Evolutionary conservation across 2,113 vertebrate genomes (phyloP).

Genomic region (Salvelinus sp.): DNA sequence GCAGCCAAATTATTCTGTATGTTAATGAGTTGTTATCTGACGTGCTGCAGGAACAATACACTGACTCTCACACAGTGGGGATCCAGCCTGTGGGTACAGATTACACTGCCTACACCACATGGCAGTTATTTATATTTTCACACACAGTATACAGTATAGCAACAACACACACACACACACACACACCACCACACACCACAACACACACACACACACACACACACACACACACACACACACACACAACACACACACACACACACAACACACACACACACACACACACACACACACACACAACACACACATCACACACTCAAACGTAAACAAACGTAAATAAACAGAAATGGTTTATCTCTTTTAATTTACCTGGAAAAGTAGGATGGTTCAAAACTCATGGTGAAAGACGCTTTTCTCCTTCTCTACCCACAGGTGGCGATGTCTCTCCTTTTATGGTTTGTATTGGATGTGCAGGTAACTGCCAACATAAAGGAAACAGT

Average conservation of each 20-base stretch:
- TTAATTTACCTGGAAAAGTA: too few relatives aligned
- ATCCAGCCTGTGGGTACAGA: constrained; percentile 74
- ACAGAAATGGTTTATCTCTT: constrained; percentile 22
- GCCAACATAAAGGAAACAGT: too few relatives aligned
- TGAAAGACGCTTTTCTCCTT: too few relatives aligned
- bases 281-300: not conserved
- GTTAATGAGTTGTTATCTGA: constrained; percentile 77
- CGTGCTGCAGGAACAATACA: constrained; percentile 77
- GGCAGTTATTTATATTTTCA: constrained; percentile 76
- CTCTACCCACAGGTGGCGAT: too few relatives aligned
- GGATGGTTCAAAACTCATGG: too few relatives aligned
- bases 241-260: too few relatives aligned
- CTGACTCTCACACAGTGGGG: constrained; percentile 75
- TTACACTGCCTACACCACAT: constrained; percentile 74
- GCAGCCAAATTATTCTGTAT: constrained; percentile 78
- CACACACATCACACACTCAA: not conserved
- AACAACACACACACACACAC: constrained; percentile 8
- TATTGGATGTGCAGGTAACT: too few relatives aligned
- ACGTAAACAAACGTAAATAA: not conserved
- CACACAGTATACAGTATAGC: constrained; percentile 32
- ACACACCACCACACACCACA: too few relatives aligned
- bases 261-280: not conserved
- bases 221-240: too few relatives aligned
- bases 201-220: too few relatives aligned
- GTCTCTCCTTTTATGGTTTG: too few relatives aligned